Evolutionary conservation across 2,888 invertebrate species (phyloP), one percentile per base, ranked within the genome.

Genomic region (Erpobdella octoculata): DNA sequence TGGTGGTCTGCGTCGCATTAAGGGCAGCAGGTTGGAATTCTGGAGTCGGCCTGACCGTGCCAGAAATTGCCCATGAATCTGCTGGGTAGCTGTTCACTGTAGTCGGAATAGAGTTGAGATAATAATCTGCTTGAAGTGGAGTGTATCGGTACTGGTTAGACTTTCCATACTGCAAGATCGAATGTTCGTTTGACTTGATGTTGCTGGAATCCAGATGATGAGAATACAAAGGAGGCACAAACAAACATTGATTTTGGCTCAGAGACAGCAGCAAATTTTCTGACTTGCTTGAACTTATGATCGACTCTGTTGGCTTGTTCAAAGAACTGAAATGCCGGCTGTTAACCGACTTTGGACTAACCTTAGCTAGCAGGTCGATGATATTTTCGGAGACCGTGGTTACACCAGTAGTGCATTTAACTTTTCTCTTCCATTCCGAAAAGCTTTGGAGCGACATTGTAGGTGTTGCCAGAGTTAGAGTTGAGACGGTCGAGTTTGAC

Each of bases 351-450:
- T n/a, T n/a, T n/a, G n/a, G n/a, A n/a, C n/a, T n/a, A n/a, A n/a
- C n/a, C n/a, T n/a, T 53, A 5, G 12, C 18, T n/a, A n/a, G n/a
- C 28, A 3, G 21, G 1, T 53, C 21, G 2, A 53, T 6, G 8
- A 25, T 28, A 25, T 28, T 53, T 6, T 21, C 8, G 28, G 15
- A 9, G 28, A 21, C 15, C 6, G 53, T n/a, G 21, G 21, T 28
- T 28, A 53, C 8, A 28, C 28, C 53, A 8, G 5, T 53, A n/a
- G 53, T 9, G n/a, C 53, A 53, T 18, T 62, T 62, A n/a, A 62
- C 2, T 31, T 62, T 62, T 62, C 62, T 62, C 18, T 62, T 62
- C 62, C 62, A 62, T 12, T 62, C 62, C 1, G 62, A 62, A 35
- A 6, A 62, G n/a, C 4, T 62, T 35, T 6, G 35, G 6, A n/a